phyloP scores from a whole-genome alignment of 2,888 invertebrate genomes.

The Rhogogaster chlorosoma region DNA sequence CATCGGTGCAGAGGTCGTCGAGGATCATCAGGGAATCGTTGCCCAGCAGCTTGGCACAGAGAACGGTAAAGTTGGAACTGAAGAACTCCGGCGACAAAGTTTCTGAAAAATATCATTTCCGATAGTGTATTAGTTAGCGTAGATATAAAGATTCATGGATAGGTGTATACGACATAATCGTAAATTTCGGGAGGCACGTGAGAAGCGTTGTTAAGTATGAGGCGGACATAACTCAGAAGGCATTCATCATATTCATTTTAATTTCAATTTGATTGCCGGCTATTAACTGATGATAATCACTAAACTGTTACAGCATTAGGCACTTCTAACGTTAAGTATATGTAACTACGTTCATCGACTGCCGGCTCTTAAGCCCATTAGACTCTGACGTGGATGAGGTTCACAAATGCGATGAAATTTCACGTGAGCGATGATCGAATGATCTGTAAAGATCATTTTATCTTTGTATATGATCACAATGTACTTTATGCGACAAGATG shows the following conservation, averaged over 20 bases:
- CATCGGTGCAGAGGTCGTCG: conserved; percentile 91
- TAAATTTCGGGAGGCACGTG: background rate
- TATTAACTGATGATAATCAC: background rate
- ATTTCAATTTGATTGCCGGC: background rate
- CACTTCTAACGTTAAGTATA: background rate
- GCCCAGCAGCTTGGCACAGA: conserved; percentile 90
- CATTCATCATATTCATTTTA: background rate
- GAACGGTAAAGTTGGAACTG: conserved; percentile 96
- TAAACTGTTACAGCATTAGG: background rate
- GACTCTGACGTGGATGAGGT: background rate
- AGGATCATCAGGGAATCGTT: conserved; percentile 88
- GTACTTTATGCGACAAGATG: conserved; percentile 15
- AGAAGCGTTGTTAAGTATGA: background rate
- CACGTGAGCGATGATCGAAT: background rate
- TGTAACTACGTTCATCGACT: background rate
- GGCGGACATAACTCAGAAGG: background rate
- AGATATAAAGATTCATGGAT: background rate
- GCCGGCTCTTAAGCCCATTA: background rate
- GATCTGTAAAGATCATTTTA: background rate
- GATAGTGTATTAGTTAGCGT: background rate
- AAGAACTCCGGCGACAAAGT: conserved; percentile 94
- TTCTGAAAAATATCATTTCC: conserved; percentile 81
- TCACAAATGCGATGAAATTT: background rate
- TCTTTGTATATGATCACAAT: background rate
- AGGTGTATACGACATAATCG: background rate